These are phyloP conservation scores for Cryptus armator DNA, from an alignment of 2,888 invertebrate species.

Conservation along the genomic window DNA sequence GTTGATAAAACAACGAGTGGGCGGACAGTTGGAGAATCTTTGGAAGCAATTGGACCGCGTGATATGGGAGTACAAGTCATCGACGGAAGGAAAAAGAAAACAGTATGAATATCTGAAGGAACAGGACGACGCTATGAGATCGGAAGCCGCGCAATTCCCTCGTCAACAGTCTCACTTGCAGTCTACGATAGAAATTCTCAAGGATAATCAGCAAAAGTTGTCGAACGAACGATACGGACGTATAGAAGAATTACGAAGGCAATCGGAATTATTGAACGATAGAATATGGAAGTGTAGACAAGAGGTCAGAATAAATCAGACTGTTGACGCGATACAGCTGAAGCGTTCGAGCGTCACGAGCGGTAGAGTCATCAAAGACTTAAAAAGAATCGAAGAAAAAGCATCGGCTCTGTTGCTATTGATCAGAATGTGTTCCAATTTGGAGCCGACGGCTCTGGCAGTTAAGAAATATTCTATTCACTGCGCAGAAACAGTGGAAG, in stretches of 20 bases:
- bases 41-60: conserved; percentile 76
- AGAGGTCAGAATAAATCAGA: conserved; percentile 86
- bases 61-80: conserved; percentile 78
- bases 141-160: conserved; percentile 82
- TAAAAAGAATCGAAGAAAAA: conserved; percentile 86
- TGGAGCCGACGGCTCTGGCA: conserved; percentile 86
- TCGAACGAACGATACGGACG: conserved; percentile 72
- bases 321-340: conserved; percentile 86
- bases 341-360: conserved; percentile 88
- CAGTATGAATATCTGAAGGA: conserved; percentile 85
- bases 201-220: conserved; percentile 71
- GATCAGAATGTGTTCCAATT: conserved; percentile 88
- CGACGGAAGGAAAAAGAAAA: conserved; percentile 79
- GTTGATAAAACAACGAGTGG: conserved; percentile 72
- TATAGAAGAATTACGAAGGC: conserved; percentile 73
- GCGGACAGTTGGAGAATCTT: conserved; percentile 77
- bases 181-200: conserved; percentile 75
- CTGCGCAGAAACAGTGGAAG: conserved; percentile 79
- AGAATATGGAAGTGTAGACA: conserved; percentile 85
- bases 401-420: conserved; percentile 88
- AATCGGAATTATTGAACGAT: conserved; percentile 72
- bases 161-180: conserved; percentile 79
- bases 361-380: conserved; percentile 86
- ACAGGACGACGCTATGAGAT: conserved; percentile 86
- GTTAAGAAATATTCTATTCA: conserved; percentile 74